Percentiles rank a stretch among this genome's conserved stretches.
These are phyloP conservation scores for Urophycis tenuis DNA, from an alignment of 2,797 vertebrate genomes.

Conservation along the genomic window DNA sequence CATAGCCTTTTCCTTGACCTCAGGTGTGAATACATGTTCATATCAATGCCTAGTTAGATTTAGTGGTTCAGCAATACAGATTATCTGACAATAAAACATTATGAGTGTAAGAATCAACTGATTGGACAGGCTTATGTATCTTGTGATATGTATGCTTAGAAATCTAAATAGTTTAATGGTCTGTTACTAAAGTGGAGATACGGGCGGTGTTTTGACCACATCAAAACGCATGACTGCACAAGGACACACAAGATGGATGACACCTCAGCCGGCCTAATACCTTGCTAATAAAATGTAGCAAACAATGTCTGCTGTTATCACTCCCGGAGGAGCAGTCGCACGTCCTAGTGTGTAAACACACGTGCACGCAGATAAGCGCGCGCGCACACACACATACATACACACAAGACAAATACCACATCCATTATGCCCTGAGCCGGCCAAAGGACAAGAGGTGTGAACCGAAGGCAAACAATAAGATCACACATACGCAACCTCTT, in stretches of 20 bases:
- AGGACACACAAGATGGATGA: neutral
- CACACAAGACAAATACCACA: neutral
- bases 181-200: neutral
- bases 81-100: neutral
- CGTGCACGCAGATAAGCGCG: neutral
- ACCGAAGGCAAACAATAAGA: constrained; percentile 18
- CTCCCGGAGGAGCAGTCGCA: constrained; percentile 12
- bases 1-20: neutral
- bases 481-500: constrained; percentile 21
- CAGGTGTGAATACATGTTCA: neutral
- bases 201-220: neutral
- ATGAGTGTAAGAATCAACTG: neutral
- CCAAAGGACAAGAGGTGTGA: neutral
- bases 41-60: neutral
- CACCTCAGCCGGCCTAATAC: neutral
- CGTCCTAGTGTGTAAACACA: constrained; percentile 3
- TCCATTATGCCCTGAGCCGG: neutral
- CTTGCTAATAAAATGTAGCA: constrained; percentile 17
- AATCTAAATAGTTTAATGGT: neutral
- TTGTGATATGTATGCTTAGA: neutral
- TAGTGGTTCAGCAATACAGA: neutral
- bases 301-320: constrained; percentile 3
- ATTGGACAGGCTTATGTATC: neutral
- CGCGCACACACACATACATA: neutral
- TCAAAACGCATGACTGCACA: neutral